These are phyloP conservation scores for Nothura maculosa DNA, from an alignment of 2,797 vertebrate species.

Conservation along the genomic window DNA sequence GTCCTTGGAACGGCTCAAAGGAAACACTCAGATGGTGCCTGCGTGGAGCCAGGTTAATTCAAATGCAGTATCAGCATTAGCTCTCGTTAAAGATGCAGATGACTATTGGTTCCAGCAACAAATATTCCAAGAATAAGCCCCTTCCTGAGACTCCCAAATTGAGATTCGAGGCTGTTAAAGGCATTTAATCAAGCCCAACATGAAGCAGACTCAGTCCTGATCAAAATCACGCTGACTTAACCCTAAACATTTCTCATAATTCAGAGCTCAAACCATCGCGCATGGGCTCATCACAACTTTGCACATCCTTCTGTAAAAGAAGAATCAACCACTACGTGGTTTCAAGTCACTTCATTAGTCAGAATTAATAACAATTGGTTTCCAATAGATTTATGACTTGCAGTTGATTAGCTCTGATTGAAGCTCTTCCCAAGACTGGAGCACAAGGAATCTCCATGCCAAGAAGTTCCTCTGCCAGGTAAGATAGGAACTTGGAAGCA, in stretches of 20 bases:
- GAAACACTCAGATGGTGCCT: not conserved
- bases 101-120: not conserved
- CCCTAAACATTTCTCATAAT: not conserved
- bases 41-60: not conserved
- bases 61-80: not conserved
- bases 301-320: not conserved
- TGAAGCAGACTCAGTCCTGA: not conserved
- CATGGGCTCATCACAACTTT: constrained; percentile 39
- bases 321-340: constrained; percentile 57
- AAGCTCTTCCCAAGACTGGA: not conserved
- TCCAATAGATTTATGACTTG: constrained; percentile 31
- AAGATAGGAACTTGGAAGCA: not conserved
- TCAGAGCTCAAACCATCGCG: not conserved
- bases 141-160: not conserved
- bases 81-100: not conserved
- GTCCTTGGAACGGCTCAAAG: not conserved
- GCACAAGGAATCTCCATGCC: not conserved
- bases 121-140: not conserved
- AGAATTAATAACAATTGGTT: constrained; percentile 47
- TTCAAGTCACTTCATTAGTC: constrained; percentile 48
- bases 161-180: not conserved
- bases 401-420: constrained; percentile 15
- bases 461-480: not conserved
- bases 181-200: not conserved
- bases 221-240: not conserved